These are phyloP conservation scores for Notothenia rossii DNA, from an alignment of 2,113 vertebrate species.

Conservation along the genomic window DNA sequence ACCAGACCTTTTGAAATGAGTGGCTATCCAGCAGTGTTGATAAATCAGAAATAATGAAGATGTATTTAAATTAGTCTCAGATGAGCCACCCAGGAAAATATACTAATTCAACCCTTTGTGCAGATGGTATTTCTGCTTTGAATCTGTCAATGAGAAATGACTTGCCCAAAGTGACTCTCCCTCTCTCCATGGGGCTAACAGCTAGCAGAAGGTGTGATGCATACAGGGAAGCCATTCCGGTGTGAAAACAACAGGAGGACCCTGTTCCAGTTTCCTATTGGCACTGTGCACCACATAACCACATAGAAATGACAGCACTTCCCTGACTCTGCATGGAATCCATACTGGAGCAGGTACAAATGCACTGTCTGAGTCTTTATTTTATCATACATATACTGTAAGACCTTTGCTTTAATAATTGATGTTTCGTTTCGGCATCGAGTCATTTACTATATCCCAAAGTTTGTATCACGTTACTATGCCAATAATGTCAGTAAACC, in stretches of 20 bases:
- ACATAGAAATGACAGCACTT: constrained; percentile 65
- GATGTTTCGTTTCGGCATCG: background rate
- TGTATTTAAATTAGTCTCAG: background rate
- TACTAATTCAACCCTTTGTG: constrained; percentile 5
- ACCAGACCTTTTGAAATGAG: background rate
- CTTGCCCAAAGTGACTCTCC: constrained; percentile 50
- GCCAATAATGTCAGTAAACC: constrained; percentile 50
- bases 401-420: constrained; percentile 2
- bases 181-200: constrained; percentile 68
- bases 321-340: constrained; percentile 60
- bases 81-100: background rate
- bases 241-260: constrained; percentile 78
- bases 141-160: constrained; percentile 60
- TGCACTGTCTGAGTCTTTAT: background rate
- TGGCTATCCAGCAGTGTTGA: background rate
- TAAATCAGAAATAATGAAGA: background rate
- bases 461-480: background rate
- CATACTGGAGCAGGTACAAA: constrained; percentile 41
- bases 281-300: constrained; percentile 51
- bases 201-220: constrained; percentile 79
- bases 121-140: constrained; percentile 45
- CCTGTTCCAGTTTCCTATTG: constrained; percentile 69
- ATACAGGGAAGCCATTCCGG: constrained; percentile 77
- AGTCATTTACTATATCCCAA: too few species aligned
- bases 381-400: background rate